Evolutionary conservation across 2,113 vertebrate genomes (phyloP).

Genomic region (Trochalopteron elliotii): DNA sequence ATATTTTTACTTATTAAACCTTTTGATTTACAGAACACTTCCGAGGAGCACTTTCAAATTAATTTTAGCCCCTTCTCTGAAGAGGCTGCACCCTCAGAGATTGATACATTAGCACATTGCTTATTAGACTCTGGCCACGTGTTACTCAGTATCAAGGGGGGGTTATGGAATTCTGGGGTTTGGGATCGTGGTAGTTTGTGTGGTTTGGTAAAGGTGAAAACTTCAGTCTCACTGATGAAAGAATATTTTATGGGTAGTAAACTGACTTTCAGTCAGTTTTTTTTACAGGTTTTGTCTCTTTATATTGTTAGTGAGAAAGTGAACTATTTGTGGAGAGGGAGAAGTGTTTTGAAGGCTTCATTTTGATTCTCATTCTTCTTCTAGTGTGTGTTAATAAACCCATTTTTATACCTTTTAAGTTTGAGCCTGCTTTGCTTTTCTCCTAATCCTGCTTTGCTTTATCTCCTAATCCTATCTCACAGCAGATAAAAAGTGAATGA

Average conservation of each 20-base stretch:
- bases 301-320: background rate
- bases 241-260: background rate
- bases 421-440: background rate
- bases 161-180: background rate
- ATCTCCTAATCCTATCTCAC: background rate
- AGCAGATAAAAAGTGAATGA: background rate
- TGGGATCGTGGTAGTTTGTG: background rate
- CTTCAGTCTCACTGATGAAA: background rate
- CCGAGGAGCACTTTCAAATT: too few species aligned
- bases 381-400: background rate
- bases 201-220: background rate
- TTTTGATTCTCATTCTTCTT: background rate
- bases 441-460: background rate
- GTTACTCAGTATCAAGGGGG: accelerated
- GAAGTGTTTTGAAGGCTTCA: background rate
- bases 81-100: too few species aligned
- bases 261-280: background rate
- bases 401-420: background rate
- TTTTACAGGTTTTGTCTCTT: background rate
- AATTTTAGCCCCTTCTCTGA: too few species aligned
- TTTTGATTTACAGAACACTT: too few species aligned
- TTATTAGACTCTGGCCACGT: too few species aligned
- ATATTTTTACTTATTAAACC: too few species aligned
- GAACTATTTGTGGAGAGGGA: background rate
- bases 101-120: too few species aligned